Base-by-base conservation (phyloP, 2,113 vertebrate genomes). In the Sisor rabdophorus region DNA sequence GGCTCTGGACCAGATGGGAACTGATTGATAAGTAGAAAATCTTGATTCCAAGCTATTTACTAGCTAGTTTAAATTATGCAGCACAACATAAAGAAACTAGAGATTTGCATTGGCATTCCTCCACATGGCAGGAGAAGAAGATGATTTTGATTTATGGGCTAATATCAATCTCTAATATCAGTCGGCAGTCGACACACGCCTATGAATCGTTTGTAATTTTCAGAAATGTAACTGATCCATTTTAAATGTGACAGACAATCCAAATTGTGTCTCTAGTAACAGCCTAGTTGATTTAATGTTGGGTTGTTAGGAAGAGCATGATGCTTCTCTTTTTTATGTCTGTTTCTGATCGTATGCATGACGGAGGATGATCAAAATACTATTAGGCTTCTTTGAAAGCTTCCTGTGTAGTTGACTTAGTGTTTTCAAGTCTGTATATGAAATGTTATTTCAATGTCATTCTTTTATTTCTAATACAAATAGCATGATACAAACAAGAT, bases 141-240 rank as follows among this genome's bases (percentile, higher is more conserved):
- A 59, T 67, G 60, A 53, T 69, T 69, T 61, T 56, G 50, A 13
- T 44, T n/a, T 22, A 67, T 11, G 13, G 44, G 72, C 79, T 24
- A 6, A 56, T 60, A 73, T 77, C 61, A 15, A 77, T 73, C 61
- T 69, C 69, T 11, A 24, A 24, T 32, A 77, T 67, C 56, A 55
- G 48, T 73, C 71, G 61, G 20, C 47, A 32, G 53, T 54, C 61
- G 17, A 72, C 73, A 76, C 74, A 80, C 16, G 30, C 40, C 68
- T 44, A 44, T 59, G 50, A 26, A 80, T 55, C 79, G 67, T 76
- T 76, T 76, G 47, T 40, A 64, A 58, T 54, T 75, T 77, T 67
- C 36, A 36, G 65, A 40, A 80, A 56, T 76, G 72, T 59, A 47
- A 76, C 53, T 20, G 13, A 64, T 48, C 63, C 55, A 36, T 63